Evolutionary conservation across 1,140 invertebrate genomes (phyloP).

Genomic region (Trichonephila inaurata): DNA sequence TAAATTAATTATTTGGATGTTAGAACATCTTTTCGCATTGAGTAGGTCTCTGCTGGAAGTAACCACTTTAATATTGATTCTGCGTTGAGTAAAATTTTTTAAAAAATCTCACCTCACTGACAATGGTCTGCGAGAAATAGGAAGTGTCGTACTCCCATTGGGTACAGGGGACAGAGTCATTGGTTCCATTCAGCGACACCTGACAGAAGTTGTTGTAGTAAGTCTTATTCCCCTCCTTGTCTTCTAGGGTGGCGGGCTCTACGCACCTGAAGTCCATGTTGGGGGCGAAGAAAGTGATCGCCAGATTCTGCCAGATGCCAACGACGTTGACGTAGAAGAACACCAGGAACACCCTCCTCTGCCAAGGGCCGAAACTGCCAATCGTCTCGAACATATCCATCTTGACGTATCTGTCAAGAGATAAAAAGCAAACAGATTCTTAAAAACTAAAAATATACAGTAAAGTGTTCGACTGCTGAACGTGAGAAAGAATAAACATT

Average conservation of each 20-base stretch:
- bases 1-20: too few species aligned
- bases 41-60: too few species aligned
- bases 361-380: constrained; percentile 58
- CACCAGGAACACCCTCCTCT: not conserved
- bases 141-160: constrained; percentile 59
- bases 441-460: too few species aligned
- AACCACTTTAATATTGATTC: not conserved
- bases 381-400: constrained; percentile 25
- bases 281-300: constrained; percentile 51
- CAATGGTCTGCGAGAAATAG: constrained; percentile 26
- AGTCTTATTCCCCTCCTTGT: not conserved
- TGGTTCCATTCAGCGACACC: not conserved
- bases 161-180: not conserved
- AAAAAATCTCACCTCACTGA: constrained; percentile 30
- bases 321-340: constrained; percentile 38
- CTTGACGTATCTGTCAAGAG: not conserved
- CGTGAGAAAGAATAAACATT: too few species aligned
- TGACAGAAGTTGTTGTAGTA: not conserved
- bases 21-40: too few species aligned
- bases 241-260: not conserved
- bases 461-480: too few species aligned
- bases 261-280: constrained; percentile 56
- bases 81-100: not conserved
- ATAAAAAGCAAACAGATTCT: not conserved
- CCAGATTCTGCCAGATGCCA: constrained; percentile 56